Conservation (phyloP, 2,888 invertebrate species). For the Lysandra bellargus region DNA sequence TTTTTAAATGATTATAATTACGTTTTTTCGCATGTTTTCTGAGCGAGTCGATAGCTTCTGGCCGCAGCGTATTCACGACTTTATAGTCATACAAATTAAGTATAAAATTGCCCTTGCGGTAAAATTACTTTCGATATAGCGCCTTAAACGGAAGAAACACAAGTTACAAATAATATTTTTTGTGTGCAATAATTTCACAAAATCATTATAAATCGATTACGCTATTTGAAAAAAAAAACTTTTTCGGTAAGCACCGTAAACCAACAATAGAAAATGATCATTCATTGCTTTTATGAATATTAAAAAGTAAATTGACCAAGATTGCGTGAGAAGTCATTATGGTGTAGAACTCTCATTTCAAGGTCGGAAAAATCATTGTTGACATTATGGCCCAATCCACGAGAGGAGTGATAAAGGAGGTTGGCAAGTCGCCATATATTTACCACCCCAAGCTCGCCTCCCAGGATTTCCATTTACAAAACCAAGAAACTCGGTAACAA, state of each 20-base stretch:
- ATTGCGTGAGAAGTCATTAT: neutral
- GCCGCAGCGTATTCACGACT: too few relatives aligned
- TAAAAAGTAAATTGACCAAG: neutral
- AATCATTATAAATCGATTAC: constrained; percentile 13
- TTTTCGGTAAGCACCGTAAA: neutral
- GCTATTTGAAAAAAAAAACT: neutral
- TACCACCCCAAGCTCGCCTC: neutral
- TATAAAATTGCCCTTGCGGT: too few relatives aligned
- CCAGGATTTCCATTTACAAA: too few relatives aligned
- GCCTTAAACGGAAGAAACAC: too few relatives aligned
- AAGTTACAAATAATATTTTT: too few relatives aligned
- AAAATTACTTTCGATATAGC: too few relatives aligned
- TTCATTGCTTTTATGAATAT: neutral
- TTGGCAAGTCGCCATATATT: neutral
- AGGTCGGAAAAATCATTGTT: neutral
- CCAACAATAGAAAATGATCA: neutral
- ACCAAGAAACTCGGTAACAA: too few relatives aligned
- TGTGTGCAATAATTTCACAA: neutral
- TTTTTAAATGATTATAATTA: too few relatives aligned
- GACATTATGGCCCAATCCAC: neutral
- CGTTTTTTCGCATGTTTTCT: too few relatives aligned
- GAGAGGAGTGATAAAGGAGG: neutral
- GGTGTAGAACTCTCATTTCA: neutral
- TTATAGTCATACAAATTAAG: too few relatives aligned
- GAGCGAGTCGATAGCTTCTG: too few relatives aligned